Percentiles rank a stretch among this genome's conserved stretches.
Conservation (phyloP, 1,140 invertebrate genomes). For the Camponotus pennsylvanicus region DNA sequence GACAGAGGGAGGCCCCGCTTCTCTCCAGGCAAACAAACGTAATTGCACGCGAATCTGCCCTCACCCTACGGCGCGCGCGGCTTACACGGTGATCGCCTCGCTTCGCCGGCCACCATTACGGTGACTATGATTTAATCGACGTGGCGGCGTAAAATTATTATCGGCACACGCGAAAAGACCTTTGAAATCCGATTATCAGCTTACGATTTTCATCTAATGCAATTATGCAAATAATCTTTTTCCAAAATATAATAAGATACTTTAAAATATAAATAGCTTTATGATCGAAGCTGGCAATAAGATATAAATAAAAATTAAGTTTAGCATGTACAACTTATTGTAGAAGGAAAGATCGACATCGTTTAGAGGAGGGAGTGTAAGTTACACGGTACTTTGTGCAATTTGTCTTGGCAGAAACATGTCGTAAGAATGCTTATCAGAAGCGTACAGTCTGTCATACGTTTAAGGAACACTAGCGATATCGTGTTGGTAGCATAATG, state of each 20-base stretch:
- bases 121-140: constrained; percentile 75
- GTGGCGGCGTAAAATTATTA: constrained; percentile 75
- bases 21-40: constrained; percentile 74
- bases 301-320: constrained; percentile 1
- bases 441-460: constrained; percentile 54
- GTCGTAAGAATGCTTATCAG: constrained; percentile 51
- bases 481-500: constrained; percentile 6
- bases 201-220: not conserved
- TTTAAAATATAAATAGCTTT: not conserved
- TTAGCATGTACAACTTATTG: not conserved
- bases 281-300: not conserved
- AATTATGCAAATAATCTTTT: not conserved
- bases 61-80: constrained; percentile 53
- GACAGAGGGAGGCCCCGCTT: constrained; percentile 41
- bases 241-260: not conserved
- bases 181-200: not conserved
- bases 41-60: constrained; percentile 73
- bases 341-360: not conserved
- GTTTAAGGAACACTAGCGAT: constrained; percentile 36
- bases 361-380: not conserved
- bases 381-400: constrained; percentile 6
- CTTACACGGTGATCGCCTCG: constrained; percentile 54
- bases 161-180: constrained; percentile 34
- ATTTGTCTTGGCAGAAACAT: constrained; percentile 39
- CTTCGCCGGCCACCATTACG: constrained; percentile 53